Conservation (phyloP, 2,797 vertebrate species). For the Argentina silus region DNA sequence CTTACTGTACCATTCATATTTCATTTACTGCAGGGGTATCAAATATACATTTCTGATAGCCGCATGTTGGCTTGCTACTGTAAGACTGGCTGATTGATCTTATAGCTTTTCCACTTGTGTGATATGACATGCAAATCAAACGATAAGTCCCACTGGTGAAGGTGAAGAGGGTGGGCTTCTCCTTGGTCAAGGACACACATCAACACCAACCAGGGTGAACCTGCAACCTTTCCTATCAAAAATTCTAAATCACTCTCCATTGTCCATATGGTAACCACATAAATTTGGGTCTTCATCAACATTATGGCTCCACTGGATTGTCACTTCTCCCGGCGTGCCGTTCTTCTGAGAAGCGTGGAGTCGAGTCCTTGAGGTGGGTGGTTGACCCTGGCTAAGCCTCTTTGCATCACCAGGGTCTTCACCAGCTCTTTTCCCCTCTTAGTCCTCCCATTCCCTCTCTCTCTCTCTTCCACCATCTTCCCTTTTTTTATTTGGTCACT, state of each 20-base stretch:
- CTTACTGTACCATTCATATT: constrained; percentile 56
- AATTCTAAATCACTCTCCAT: constrained; percentile 64
- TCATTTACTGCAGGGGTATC: constrained; percentile 29
- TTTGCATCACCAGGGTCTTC: constrained; percentile 70
- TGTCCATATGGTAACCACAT: constrained; percentile 77
- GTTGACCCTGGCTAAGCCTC: constrained; percentile 71
- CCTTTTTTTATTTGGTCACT: constrained; percentile 83
- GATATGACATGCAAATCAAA: constrained; percentile 75
- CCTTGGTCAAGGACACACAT: constrained; percentile 61
- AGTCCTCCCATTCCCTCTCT: constrained; percentile 29
- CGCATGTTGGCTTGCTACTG: constrained; percentile 57
- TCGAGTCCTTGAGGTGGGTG: constrained; percentile 71
- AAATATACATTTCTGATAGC: constrained; percentile 55
- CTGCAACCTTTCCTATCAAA: constrained; percentile 67
- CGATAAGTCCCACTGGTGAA: constrained; percentile 53
- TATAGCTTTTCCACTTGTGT: constrained; percentile 52
- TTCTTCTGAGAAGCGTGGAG: constrained; percentile 63
- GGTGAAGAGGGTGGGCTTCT: constrained; percentile 59
- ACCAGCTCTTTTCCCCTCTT: constrained; percentile 57
- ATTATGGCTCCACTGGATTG: constrained; percentile 69
- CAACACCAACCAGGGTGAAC: constrained; percentile 52
- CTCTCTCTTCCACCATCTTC: constrained; percentile 61
- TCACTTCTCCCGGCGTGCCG: constrained; percentile 62
- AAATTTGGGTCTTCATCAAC: constrained; percentile 78
- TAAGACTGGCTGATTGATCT: constrained; percentile 65